These are phyloP conservation scores for Mystacides longicornis DNA, from an alignment of 2,888 invertebrate species.

Conservation along the genomic window DNA sequence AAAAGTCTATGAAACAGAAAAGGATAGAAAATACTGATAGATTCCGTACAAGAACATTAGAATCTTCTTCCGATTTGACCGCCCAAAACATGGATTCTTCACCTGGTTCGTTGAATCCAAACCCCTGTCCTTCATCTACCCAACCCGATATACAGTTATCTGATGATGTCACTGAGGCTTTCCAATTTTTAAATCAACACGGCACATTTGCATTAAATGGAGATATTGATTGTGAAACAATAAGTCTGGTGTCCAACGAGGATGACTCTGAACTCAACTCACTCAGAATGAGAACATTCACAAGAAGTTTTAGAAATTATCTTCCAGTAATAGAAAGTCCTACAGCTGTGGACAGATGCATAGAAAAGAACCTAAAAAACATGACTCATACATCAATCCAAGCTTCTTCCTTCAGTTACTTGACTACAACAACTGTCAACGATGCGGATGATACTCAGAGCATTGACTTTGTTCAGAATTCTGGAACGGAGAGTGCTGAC, in stretches of 20 bases:
- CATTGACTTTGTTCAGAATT: constrained; percentile 52
- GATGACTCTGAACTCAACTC: constrained; percentile 61
- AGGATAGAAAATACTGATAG: constrained; percentile 62
- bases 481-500: constrained; percentile 47
- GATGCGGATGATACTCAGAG: constrained; percentile 40
- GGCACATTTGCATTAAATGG: constrained; percentile 13
- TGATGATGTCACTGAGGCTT: constrained; percentile 14
- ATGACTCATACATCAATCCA: constrained; percentile 36
- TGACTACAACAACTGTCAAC: constrained; percentile 4
- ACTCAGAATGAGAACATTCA: constrained; percentile 52
- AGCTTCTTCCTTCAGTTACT: constrained; percentile 12
- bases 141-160: constrained; percentile 14
- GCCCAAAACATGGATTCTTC: constrained; percentile 39
- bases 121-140: constrained; percentile 25
- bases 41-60: constrained; percentile 65
- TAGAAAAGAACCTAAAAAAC: constrained; percentile 44
- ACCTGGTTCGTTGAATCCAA: constrained; percentile 36
- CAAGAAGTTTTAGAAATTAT: constrained; percentile 46
- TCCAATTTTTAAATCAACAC: constrained; percentile 16
- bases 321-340: constrained; percentile 45
- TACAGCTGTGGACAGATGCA: constrained; percentile 42
- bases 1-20: constrained; percentile 49
- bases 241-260: constrained; percentile 66
- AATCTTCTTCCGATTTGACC: constrained; percentile 49
- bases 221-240: constrained; percentile 48